Evolutionary conservation across 2,797 vertebrate genomes (phyloP).

Genomic region (Chaetophractus vellerosus): DNA sequence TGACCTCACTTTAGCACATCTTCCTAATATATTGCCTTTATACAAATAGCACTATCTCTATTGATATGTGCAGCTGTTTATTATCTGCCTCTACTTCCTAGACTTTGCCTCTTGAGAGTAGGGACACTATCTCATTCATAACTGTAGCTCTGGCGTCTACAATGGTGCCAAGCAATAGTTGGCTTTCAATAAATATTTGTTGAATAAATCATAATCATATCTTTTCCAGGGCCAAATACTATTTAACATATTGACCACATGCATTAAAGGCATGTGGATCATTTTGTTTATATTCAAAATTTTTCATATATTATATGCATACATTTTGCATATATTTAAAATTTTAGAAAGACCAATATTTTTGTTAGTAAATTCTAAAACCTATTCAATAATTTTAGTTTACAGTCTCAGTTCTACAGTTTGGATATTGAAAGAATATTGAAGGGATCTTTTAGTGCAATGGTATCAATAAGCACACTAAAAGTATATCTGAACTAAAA

Average conservation of each 20-base stretch:
- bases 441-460: neutral
- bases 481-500: neutral
- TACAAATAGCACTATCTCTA: neutral
- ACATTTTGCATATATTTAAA: neutral
- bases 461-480: neutral
- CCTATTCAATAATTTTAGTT: neutral
- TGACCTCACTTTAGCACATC: neutral
- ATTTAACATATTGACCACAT: neutral
- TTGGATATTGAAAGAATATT: neutral
- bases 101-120: neutral
- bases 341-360: neutral
- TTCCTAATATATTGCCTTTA: neutral
- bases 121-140: neutral
- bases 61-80: neutral
- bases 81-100: neutral
- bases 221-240: neutral
- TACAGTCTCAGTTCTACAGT: neutral
- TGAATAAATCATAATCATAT: neutral
- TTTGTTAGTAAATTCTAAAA: neutral
- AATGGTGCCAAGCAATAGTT: neutral
- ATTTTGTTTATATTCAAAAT: neutral
- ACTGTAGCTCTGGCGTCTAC: neutral
- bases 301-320: too few species aligned
- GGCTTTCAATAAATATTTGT: neutral
- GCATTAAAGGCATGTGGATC: neutral